These are phyloP conservation scores for Nasonia giraulti DNA, from an alignment of 1,140 invertebrate genomes.

Conservation along the genomic window DNA sequence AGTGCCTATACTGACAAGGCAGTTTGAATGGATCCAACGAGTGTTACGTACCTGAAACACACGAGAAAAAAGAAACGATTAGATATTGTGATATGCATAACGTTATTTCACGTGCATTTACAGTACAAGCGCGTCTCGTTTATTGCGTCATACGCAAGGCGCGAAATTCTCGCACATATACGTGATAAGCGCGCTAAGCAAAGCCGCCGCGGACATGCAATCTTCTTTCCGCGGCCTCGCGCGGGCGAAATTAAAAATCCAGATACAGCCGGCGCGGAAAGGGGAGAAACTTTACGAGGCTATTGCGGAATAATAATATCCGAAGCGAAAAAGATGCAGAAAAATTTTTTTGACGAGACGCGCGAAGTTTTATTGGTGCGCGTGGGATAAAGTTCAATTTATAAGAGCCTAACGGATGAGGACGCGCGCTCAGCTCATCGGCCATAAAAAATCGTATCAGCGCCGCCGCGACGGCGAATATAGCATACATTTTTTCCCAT, in stretches of 20 bases:
- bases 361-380: constrained; percentile 28
- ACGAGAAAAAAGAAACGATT: background rate
- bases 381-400: constrained; percentile 45
- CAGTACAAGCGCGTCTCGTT: background rate
- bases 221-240: background rate
- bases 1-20: background rate
- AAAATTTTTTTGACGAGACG: background rate
- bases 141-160: background rate
- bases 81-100: background rate
- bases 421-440: background rate
- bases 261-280: background rate
- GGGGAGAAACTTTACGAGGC: background rate
- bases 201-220: background rate
- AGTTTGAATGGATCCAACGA: background rate
- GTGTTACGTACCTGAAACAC: constrained; percentile 21
- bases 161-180: background rate
- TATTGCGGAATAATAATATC: background rate
- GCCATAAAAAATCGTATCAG: constrained; percentile 46
- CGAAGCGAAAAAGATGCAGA: background rate
- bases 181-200: background rate
- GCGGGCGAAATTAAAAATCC: constrained; percentile 5
- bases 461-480: background rate
- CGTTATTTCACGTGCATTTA: background rate
- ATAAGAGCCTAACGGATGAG: constrained; percentile 31
- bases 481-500: constrained; percentile 22